Percentiles rank a stretch among this genome's conserved stretches.
These are phyloP conservation scores for Greenwoodochromis staneri DNA, from an alignment of 2,113 vertebrate genomes.

Conservation along the genomic window DNA sequence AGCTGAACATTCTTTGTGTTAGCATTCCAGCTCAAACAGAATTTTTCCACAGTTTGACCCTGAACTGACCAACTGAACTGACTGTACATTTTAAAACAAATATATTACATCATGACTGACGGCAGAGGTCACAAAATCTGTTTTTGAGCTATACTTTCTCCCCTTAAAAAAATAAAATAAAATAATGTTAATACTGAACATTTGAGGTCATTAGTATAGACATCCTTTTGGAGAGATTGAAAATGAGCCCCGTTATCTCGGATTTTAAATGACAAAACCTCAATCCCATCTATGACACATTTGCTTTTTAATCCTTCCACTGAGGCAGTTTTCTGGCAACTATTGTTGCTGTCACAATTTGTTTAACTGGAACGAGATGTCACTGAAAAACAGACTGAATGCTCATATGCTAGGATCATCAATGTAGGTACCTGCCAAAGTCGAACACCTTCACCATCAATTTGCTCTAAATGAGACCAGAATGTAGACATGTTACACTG, in stretches of 20 bases:
- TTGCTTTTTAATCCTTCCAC: neutral
- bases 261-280: neutral
- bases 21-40: neutral
- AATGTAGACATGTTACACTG: neutral
- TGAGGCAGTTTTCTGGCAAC: neutral
- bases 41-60: neutral
- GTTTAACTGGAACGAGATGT: neutral
- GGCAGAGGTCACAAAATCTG: neutral
- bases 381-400: neutral
- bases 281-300: neutral
- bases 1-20: neutral
- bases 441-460: neutral
- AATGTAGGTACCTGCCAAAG: neutral
- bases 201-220: neutral
- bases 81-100: neutral
- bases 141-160: rapidly evolving
- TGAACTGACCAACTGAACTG: neutral
- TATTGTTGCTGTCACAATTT: rapidly evolving
- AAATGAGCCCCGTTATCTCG: rapidly evolving
- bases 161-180: neutral
- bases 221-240: neutral
- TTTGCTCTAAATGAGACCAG: neutral
- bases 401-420: neutral
- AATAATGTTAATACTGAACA: rapidly evolving
- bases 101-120: neutral